A percentile compares a stretch with the other conserved stretches of the same genome.
These are phyloP conservation scores for Rhabdornis inornatus DNA, from an alignment of 2,113 vertebrate species.

Conservation along the genomic window DNA sequence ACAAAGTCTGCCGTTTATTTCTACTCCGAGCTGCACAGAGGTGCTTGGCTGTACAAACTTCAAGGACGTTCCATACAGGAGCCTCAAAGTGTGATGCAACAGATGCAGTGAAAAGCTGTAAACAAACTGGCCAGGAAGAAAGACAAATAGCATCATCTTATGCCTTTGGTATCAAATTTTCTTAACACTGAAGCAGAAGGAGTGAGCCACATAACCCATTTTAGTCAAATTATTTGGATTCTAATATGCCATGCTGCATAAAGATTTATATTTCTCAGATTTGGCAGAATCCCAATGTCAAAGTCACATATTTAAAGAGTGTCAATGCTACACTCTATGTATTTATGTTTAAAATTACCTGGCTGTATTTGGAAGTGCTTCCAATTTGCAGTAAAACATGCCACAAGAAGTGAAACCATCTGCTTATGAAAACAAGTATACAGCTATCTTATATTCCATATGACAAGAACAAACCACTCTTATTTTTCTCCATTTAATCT, in stretches of 20 bases:
- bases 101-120: neutral
- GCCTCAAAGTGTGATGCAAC: neutral
- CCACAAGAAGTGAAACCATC: neutral
- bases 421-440: neutral
- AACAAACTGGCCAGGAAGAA: neutral
- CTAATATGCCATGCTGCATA: neutral
- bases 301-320: neutral
- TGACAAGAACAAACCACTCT: neutral
- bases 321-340: neutral
- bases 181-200: neutral
- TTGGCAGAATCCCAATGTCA: neutral
- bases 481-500: neutral
- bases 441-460: neutral
- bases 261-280: neutral
- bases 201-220: neutral
- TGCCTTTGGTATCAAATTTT: neutral
- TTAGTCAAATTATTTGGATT: neutral
- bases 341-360: neutral
- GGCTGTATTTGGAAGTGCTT: neutral
- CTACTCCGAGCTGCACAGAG: neutral
- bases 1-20: neutral
- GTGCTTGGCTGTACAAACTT: slow-evolving; percentile 15
- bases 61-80: neutral
- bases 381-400: neutral
- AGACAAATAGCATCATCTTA: neutral